phyloP scores from a whole-genome alignment of 1,140 invertebrate genomes.

The Eumaeus atala region DNA sequence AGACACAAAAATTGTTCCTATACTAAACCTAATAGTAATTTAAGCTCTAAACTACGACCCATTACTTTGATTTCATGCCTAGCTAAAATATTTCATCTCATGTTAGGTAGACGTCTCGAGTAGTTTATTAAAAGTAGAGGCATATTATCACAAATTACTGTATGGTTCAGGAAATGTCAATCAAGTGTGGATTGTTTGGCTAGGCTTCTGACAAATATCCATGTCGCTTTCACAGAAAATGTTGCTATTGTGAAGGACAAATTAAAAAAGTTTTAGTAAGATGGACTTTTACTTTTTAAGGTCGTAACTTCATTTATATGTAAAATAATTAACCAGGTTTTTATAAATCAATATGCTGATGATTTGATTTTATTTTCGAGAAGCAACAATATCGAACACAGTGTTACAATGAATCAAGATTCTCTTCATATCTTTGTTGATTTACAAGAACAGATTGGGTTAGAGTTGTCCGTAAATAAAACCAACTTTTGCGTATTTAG shows the following conservation, averaged over 20 bases:
- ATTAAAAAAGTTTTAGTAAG: not conserved
- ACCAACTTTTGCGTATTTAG: too few relatives aligned
- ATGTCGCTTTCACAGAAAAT: slow-evolving; percentile 7
- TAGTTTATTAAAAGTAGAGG: slow-evolving; percentile 18
- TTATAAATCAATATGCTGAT: too few relatives aligned
- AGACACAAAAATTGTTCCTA: slow-evolving; percentile 5
- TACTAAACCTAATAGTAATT: not conserved
- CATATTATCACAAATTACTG: not conserved
- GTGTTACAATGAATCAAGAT: slow-evolving; percentile 8
- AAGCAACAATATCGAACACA: too few relatives aligned
- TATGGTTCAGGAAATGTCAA: too few relatives aligned
- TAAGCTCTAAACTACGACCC: too few relatives aligned
- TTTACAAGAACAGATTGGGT: slow-evolving; percentile 15
- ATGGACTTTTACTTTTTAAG: slow-evolving; percentile 10
- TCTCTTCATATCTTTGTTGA: slow-evolving; percentile 8
- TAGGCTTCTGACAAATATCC: slow-evolving; percentile 16
- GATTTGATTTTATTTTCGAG: too few relatives aligned
- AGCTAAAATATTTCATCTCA: slow-evolving; percentile 29
- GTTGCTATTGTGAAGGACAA: not conserved
- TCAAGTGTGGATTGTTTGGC: slow-evolving; percentile 12
- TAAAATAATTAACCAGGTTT: slow-evolving; percentile 8
- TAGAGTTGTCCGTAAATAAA: slow-evolving; percentile 15
- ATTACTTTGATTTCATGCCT: slow-evolving; percentile 29
- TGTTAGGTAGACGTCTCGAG: slow-evolving; percentile 24
- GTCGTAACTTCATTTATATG: slow-evolving; percentile 18